phyloP scores from a whole-genome alignment of 2,113 vertebrate species.

The Alethe diademata region DNA sequence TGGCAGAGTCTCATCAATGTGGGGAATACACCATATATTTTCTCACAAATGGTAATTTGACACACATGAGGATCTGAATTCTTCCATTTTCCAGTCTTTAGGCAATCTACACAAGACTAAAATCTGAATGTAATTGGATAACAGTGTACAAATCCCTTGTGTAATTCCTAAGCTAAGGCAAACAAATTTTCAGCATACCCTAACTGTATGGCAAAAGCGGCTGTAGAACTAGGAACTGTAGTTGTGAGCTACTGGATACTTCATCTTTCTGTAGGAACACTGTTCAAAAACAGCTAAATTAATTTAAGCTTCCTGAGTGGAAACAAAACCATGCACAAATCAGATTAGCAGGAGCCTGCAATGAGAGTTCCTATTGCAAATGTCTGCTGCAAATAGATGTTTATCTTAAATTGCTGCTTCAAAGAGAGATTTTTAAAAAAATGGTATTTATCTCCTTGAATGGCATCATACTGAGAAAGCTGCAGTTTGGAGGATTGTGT shows the following conservation, averaged over 20 bases:
- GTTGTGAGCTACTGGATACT: background rate
- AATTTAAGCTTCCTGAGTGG: constrained; percentile 52
- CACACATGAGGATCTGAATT: background rate
- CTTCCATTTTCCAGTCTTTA: constrained; percentile 28
- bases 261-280: constrained; percentile 13
- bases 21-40: background rate
- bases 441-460: background rate
- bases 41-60: background rate
- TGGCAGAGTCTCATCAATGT: background rate
- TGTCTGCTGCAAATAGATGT: background rate
- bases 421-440: background rate
- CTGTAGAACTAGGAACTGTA: background rate
- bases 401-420: constrained; percentile 25
- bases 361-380: background rate
- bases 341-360: constrained; percentile 48
- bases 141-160: background rate
- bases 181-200: background rate
- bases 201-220: background rate
- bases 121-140: constrained; percentile 40
- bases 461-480: background rate
- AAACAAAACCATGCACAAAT: constrained; percentile 53
- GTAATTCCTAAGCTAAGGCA: constrained; percentile 8
- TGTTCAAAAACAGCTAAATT: constrained; percentile 53
- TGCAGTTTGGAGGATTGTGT: background rate
- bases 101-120: constrained; percentile 15